Percentiles rank a stretch among this genome's conserved stretches.
Evolutionary conservation across 2,113 vertebrate genomes (phyloP).

Genomic region (Burhinus oedicnemus): DNA sequence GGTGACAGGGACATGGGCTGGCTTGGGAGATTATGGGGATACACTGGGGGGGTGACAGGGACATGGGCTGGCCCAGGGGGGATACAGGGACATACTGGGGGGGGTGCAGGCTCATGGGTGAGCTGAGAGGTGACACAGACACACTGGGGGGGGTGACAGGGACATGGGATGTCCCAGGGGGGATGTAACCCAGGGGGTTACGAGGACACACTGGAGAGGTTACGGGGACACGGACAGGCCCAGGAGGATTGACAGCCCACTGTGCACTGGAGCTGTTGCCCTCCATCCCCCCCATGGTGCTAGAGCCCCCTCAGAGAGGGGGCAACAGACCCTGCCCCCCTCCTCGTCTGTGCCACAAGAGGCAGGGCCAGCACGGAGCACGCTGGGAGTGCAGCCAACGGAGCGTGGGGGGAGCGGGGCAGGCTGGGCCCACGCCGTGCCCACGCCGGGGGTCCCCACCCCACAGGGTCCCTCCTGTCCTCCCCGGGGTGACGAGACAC

Average conservation of each 20-base stretch:
- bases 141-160: background rate
- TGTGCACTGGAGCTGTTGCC: no score
- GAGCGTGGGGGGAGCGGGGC: background rate
- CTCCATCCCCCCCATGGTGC: no score
- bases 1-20: background rate
- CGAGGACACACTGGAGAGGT: background rate
- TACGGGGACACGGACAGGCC: background rate
- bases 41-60: background rate
- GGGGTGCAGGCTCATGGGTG: no score
- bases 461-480: background rate
- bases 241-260: no score
- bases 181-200: background rate
- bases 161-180: background rate
- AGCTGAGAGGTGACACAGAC: no score
- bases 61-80: background rate
- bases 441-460: background rate
- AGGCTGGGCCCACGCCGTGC: background rate
- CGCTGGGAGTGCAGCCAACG: background rate
- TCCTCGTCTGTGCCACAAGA: no score
- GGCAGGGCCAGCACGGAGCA: background rate
- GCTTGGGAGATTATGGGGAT: background rate
- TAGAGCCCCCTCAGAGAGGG: background rate
- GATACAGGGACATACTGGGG: background rate
- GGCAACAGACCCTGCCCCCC: no score
- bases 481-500: background rate